Percentiles rank a stretch among this genome's conserved stretches.
These are phyloP conservation scores for Drosophila niveifrons DNA, from an alignment of 2,888 invertebrate species.

Conservation along the genomic window DNA sequence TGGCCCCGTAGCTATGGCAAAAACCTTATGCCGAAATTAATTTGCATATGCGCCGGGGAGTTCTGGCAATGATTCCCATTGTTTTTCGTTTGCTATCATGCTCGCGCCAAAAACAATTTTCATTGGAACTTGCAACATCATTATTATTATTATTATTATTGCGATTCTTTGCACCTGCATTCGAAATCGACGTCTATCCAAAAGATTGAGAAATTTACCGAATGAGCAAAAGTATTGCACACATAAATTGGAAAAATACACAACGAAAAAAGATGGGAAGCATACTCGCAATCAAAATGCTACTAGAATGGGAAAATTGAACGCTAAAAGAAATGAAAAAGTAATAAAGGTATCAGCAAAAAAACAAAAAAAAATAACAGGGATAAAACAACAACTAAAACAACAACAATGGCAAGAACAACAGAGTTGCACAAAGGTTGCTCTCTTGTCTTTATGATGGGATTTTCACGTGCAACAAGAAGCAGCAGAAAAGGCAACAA, in stretches of 20 bases:
- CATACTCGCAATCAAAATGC: conserved; percentile 6
- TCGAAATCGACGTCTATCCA: conserved; percentile 14
- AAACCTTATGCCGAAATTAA: conserved; percentile 46
- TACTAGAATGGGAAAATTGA: conserved; percentile 38
- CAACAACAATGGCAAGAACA: conserved; percentile 7
- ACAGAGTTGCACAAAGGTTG: conserved; percentile 27
- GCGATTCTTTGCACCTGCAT: conserved; percentile 21
- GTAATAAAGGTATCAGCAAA: conserved; percentile 49
- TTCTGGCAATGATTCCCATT: conserved; percentile 18
- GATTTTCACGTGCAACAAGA: conserved; percentile 68
- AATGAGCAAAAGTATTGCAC: conserved; percentile 26
- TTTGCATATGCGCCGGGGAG: conserved; percentile 42
- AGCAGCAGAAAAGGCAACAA: conserved; percentile 15
- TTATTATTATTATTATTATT: conserved; percentile 5
- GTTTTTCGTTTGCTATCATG: conserved; percentile 14
- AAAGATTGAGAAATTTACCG: conserved; percentile 24
- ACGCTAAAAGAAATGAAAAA: conserved; percentile 56
- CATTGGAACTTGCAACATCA: conserved; percentile 29
- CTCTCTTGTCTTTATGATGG: conserved; percentile 63
- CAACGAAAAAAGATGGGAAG: background rate
- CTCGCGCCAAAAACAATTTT: conserved; percentile 4
- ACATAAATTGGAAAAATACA: conserved; percentile 36
- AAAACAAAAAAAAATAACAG: conserved; percentile 22
- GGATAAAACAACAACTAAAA: conserved; percentile 11
- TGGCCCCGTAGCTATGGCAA: conserved; percentile 38